Percentiles rank a stretch among this genome's conserved stretches.
These are phyloP conservation scores for Aldrovandia affinis DNA, from an alignment of 2,797 vertebrate species.

Conservation along the genomic window DNA sequence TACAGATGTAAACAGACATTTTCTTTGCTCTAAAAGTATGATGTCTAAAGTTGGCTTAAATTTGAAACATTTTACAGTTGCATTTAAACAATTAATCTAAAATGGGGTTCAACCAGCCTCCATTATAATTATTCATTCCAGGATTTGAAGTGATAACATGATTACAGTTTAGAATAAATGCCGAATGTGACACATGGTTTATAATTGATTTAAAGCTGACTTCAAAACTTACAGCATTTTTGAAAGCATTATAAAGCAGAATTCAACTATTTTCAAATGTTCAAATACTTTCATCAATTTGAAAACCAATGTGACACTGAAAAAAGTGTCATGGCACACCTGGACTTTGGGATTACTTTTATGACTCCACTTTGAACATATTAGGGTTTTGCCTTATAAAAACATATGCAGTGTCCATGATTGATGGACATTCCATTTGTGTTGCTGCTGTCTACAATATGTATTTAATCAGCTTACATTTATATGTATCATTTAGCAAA, in stretches of 20 bases:
- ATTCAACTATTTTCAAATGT: conserved; percentile 6
- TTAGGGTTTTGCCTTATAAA: neutral
- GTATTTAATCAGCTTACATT: no score
- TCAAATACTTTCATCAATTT: conserved; percentile 6
- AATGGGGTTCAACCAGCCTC: neutral
- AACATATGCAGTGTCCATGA: no score
- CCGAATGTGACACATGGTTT: conserved; percentile 1
- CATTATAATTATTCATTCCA: neutral
- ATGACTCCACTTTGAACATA: neutral
- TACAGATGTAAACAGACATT: neutral
- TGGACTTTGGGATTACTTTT: no score
- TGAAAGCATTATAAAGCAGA: conserved; percentile 18
- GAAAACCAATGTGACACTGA: neutral
- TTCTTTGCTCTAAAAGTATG: conserved; percentile 10
- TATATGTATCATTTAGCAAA: no score
- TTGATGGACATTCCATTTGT: no score
- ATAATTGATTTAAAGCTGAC: conserved; percentile 7
- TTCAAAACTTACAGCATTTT: conserved; percentile 3
- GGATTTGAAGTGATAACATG: neutral
- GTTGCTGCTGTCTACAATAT: no score
- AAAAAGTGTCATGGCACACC: no score
- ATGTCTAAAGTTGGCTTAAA: neutral
- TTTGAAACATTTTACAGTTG: neutral
- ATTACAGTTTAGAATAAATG: neutral
- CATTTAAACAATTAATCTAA: neutral